These are phyloP conservation scores for Galerucella nymphaeae DNA, from an alignment of 2,888 invertebrate genomes.

Conservation along the genomic window DNA sequence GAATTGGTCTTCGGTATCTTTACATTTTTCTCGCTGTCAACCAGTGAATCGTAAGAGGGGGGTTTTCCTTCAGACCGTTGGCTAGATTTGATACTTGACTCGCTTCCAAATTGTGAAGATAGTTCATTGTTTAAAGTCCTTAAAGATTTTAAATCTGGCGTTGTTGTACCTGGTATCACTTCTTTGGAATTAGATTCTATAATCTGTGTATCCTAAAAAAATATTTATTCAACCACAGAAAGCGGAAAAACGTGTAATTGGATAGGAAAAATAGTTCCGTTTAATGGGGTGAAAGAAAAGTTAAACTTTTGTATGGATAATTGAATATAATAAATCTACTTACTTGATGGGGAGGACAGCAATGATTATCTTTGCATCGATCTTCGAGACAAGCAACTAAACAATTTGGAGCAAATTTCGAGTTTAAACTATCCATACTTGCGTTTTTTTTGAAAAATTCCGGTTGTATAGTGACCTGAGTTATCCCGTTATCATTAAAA, in stretches of 20 bases:
- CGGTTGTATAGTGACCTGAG: conserved; percentile 87
- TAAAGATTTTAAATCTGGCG: conserved; percentile 46
- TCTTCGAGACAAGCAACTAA: conserved; percentile 64
- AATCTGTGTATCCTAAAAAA: conserved; percentile 42
- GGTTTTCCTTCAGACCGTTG: not conserved
- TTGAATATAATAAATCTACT: conserved; percentile 4
- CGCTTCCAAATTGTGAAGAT: not conserved
- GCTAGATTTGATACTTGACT: not conserved
- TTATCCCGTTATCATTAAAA: conserved; percentile 84
- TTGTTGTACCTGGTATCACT: conserved; percentile 37
- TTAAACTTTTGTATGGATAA: not conserved
- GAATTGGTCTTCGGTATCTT: not conserved
- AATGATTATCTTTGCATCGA: conserved; percentile 63
- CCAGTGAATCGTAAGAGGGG: conserved; percentile 1
- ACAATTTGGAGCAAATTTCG: conserved; percentile 58
- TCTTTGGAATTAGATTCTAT: conserved; percentile 46
- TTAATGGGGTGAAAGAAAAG: too few relatives aligned
- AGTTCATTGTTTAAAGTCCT: conserved; percentile 39
- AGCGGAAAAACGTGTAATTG: not conserved
- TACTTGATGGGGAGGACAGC: conserved; percentile 60
- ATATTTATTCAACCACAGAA: not conserved
- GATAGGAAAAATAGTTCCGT: not conserved
- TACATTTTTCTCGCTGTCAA: not conserved
- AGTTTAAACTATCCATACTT: conserved; percentile 54
- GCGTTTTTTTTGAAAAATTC: conserved; percentile 71